Conservation (phyloP, 2,113 vertebrate genomes). For the Octodon degus region DNA sequence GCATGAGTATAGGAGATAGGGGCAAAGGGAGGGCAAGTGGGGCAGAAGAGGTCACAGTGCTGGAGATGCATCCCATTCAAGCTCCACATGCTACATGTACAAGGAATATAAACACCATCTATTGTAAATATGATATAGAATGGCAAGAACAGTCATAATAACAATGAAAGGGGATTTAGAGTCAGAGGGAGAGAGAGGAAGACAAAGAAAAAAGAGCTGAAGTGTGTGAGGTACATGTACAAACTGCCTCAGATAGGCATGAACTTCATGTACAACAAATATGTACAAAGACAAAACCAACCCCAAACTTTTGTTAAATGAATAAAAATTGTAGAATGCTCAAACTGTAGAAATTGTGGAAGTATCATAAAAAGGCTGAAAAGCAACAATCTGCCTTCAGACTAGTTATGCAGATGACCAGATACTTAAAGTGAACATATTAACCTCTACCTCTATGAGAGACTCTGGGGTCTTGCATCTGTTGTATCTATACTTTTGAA, state of each 20-base stretch:
- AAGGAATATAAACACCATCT: background rate
- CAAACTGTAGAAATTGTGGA: background rate
- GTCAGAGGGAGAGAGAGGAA: background rate
- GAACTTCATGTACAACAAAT: background rate
- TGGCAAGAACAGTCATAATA: background rate
- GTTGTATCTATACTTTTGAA: background rate
- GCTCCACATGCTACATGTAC: background rate
- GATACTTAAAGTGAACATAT: background rate
- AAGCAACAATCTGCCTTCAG: background rate
- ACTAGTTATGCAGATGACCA: too few relatives aligned
- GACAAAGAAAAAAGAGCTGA: background rate
- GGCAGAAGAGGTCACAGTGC: background rate
- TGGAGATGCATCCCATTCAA: background rate
- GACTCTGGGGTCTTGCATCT: background rate
- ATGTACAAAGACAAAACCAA: background rate
- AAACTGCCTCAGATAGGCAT: background rate
- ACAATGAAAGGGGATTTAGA: background rate
- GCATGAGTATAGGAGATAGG: background rate
- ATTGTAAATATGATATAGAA: background rate
- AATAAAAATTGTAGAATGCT: slow-evolving; percentile 7
- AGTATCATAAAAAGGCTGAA: background rate
- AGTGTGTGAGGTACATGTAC: background rate
- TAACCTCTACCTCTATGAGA: background rate
- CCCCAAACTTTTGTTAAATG: background rate
- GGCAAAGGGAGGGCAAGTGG: background rate